Evolutionary conservation across 2,113 vertebrate genomes (phyloP).

Genomic region (Tachysurus vachellii): DNA sequence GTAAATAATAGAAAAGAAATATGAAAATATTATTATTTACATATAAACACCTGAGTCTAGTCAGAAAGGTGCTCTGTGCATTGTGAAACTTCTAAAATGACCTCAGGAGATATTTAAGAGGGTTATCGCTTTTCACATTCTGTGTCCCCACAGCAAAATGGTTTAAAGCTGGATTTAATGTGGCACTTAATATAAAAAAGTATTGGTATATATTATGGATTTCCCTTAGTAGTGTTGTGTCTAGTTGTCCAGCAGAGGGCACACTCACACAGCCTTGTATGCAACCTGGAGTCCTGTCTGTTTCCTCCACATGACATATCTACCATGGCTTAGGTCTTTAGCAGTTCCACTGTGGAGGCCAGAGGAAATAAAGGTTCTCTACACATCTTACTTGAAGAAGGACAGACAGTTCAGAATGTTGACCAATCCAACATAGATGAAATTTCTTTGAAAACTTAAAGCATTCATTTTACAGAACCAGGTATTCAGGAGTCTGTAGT

Average conservation of each 20-base stretch:
- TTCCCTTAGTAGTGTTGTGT: slow-evolving; percentile 33
- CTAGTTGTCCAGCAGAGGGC: slow-evolving; percentile 73
- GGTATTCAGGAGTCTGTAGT: not conserved
- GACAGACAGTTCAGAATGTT: slow-evolving; percentile 70
- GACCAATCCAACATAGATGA: slow-evolving; percentile 68
- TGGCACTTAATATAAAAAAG: not conserved
- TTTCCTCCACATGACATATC: slow-evolving; percentile 55
- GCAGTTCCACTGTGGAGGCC: slow-evolving; percentile 62
- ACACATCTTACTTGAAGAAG: slow-evolving; percentile 72
- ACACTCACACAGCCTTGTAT: slow-evolving; percentile 63
- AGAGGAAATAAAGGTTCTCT: slow-evolving; percentile 60
- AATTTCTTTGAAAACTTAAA: slow-evolving; percentile 21
- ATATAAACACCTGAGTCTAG: too few species aligned
- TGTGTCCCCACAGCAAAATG: not conserved
- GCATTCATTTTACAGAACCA: not conserved
- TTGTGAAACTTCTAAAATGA: not conserved
- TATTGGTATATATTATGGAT: not conserved
- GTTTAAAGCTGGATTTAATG: not conserved
- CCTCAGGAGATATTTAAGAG: too few species aligned
- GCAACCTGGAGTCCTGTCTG: slow-evolving; percentile 56
- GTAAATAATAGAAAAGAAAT: too few species aligned
- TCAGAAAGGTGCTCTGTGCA: too few species aligned
- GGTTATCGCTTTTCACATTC: too few species aligned
- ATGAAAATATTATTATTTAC: too few species aligned
- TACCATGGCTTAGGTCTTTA: slow-evolving; percentile 68